Evolutionary conservation across 1,140 invertebrate species (phyloP).

Genomic region (Drosophila kikkawai): DNA sequence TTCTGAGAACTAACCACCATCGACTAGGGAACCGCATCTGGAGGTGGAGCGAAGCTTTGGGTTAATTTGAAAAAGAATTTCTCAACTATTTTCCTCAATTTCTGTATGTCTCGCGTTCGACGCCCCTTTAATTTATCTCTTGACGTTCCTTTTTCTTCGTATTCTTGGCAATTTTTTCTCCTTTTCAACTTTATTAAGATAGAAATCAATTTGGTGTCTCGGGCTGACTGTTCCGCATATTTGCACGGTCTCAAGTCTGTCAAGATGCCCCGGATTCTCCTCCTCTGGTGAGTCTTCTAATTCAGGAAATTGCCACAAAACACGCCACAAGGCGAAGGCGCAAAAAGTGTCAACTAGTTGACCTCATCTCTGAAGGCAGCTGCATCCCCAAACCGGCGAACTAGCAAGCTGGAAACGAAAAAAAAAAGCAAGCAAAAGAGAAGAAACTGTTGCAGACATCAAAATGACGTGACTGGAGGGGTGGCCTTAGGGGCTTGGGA

Average conservation of each 20-base stretch:
- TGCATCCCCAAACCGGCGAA: constrained; percentile 54
- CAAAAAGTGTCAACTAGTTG: constrained; percentile 77
- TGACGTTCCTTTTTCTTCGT: background rate
- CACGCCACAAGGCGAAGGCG: constrained; percentile 51
- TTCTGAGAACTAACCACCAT: constrained; percentile 32
- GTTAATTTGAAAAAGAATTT: constrained; percentile 21
- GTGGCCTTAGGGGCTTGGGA: background rate
- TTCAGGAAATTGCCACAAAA: constrained; percentile 72
- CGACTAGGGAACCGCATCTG: background rate
- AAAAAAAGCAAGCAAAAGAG: constrained; percentile 18
- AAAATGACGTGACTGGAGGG: constrained; percentile 46
- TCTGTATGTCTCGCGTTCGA: background rate
- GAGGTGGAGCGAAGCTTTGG: constrained; percentile 20
- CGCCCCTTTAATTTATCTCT: constrained; percentile 32
- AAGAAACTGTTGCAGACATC: constrained; percentile 52
- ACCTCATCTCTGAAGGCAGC: constrained; percentile 68
- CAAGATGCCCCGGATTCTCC: constrained; percentile 22
- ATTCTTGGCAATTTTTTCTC: constrained; percentile 4
- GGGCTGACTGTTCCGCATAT: constrained; percentile 53
- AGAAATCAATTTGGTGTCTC: constrained; percentile 62
- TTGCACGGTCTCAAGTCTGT: constrained; percentile 50
- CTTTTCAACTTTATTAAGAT: constrained; percentile 69
- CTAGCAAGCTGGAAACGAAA: constrained; percentile 16
- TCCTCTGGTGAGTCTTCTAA: constrained; percentile 41
- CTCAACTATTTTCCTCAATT: constrained; percentile 10